Percentiles rank a stretch among this genome's conserved stretches.
Evolutionary conservation across 1,140 invertebrate species (phyloP).

Genomic region (Cotesia typhae): DNA sequence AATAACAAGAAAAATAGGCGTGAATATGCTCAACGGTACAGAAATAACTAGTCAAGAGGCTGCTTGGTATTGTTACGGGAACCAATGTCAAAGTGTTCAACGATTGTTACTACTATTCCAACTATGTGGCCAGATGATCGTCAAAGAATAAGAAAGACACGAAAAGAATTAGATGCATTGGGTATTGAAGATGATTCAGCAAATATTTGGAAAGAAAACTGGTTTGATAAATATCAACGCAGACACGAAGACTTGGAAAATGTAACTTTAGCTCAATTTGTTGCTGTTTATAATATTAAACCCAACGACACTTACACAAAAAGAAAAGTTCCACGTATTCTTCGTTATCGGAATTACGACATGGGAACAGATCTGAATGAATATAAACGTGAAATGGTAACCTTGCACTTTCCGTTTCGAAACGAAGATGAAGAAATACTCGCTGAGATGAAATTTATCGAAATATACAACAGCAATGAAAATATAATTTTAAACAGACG

Average conservation of each 20-base stretch:
- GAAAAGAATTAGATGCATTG: conserved; percentile 23
- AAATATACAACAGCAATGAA: conserved; percentile 41
- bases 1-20: too few species aligned
- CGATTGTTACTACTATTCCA: conserved; percentile 25
- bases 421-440: conserved; percentile 50
- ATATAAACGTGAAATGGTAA: conserved; percentile 51
- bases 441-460: conserved; percentile 46
- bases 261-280: too few species aligned
- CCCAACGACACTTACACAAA: too few species aligned
- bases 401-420: conserved; percentile 50
- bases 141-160: conserved; percentile 23
- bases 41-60: too few species aligned
- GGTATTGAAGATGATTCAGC: conserved; percentile 35
- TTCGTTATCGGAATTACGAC: conserved; percentile 55
- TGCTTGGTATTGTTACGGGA: conserved; percentile 28
- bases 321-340: too few species aligned
- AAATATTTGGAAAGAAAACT: conserved; percentile 51
- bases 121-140: conserved; percentile 33
- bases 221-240: too few species aligned
- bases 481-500: conserved; percentile 3
- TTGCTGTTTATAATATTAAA: too few species aligned
- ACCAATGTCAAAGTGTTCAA: conserved; percentile 27
- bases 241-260: too few species aligned
- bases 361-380: conserved; percentile 42
- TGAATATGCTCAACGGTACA: too few species aligned